phyloP scores from a whole-genome alignment of 1,140 invertebrate species.

The Pentalonia nigronervosa region DNA sequence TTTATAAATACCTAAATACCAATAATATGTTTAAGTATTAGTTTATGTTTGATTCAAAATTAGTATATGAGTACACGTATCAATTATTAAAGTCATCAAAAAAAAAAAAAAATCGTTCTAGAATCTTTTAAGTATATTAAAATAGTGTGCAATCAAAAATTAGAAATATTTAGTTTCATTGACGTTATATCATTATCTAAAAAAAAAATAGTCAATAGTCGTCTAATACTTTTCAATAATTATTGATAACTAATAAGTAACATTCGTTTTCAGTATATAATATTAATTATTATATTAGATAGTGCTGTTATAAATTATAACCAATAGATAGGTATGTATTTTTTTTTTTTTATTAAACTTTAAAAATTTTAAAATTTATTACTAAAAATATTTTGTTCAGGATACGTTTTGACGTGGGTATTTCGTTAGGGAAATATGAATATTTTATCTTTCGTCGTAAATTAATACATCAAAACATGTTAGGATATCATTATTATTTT shows the following conservation, averaged over 20 bases:
- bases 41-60: not conserved
- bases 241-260: not conserved
- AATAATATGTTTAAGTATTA: not conserved
- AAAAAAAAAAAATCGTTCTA: not conserved
- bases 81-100: no score
- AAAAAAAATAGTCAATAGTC: not conserved
- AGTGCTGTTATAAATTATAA: not conserved
- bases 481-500: conserved; percentile 18
- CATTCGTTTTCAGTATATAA: not conserved
- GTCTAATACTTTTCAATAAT: not conserved
- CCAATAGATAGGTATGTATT: not conserved
- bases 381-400: not conserved
- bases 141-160: not conserved
- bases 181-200: not conserved
- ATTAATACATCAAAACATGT: conserved; percentile 14
- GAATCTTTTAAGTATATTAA: not conserved
- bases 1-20: not conserved
- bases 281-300: not conserved
- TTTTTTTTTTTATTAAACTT: not conserved
- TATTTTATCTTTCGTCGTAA: not conserved
- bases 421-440: not conserved
- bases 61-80: not conserved
- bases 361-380: not conserved
- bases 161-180: not conserved
- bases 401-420: not conserved